Evolutionary conservation across 2,113 vertebrate species (phyloP).

Genomic region (Spea multiplicata): DNA sequence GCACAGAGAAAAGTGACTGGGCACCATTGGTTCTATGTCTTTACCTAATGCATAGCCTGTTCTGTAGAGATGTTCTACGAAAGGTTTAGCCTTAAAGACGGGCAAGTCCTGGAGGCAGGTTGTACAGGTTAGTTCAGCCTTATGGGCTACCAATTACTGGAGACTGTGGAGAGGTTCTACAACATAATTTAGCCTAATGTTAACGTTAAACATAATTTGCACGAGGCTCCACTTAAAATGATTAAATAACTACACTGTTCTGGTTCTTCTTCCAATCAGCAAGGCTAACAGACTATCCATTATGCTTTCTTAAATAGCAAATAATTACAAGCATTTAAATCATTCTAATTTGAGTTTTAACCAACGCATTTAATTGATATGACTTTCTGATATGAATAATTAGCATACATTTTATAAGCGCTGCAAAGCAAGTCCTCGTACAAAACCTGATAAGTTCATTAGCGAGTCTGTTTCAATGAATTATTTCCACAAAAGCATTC

Average conservation of each 20-base stretch:
- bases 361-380: neutral
- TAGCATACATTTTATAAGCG: neutral
- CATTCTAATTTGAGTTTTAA: neutral
- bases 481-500: conserved; percentile 1
- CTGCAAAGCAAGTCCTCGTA: neutral
- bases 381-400: neutral
- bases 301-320: neutral
- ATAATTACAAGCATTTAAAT: neutral
- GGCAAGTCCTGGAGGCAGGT: too few relatives aligned
- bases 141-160: too few relatives aligned
- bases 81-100: too few relatives aligned
- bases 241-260: neutral
- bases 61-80: too few relatives aligned
- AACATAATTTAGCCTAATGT: too few relatives aligned
- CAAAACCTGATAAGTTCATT: neutral
- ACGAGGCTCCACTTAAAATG: too few relatives aligned
- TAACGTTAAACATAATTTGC: too few relatives aligned
- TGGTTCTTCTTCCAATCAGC: neutral
- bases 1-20: too few relatives aligned
- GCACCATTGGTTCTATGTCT: too few relatives aligned
- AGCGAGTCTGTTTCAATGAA: neutral
- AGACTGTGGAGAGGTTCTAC: too few relatives aligned
- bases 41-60: too few relatives aligned
- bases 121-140: too few relatives aligned
- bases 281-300: neutral